These are phyloP conservation scores for Micrasema longulum DNA, from an alignment of 1,140 invertebrate genomes.

Conservation along the genomic window DNA sequence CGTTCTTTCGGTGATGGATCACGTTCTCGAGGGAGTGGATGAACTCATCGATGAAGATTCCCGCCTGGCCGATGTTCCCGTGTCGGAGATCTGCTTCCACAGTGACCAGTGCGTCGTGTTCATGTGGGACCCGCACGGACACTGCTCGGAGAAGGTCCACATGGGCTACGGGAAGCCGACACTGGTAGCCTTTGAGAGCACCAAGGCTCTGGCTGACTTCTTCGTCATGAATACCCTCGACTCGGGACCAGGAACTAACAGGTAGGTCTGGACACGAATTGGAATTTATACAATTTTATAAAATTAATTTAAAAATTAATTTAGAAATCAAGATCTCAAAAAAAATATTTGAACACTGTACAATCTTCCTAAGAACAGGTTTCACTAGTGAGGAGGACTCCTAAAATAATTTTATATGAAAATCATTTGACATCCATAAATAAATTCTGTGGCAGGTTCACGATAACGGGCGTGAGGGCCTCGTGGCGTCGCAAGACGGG, in stretches of 20 bases:
- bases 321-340: too few species aligned
- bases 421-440: too few species aligned
- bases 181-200: neutral
- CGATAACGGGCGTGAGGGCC: neutral
- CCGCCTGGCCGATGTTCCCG: neutral
- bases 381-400: too few species aligned
- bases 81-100: conserved; percentile 9
- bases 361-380: too few species aligned
- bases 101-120: conserved; percentile 20
- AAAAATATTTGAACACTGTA: too few species aligned
- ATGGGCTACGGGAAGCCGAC: conserved; percentile 22
- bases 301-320: too few species aligned
- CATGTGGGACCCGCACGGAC: conserved; percentile 35
- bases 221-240: conserved; percentile 7
- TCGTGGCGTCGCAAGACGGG: conserved; percentile 19
- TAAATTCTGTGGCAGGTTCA: conserved; percentile 1
- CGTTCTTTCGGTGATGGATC: conserved; percentile 5
- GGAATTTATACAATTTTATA: too few species aligned
- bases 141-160: conserved; percentile 11
- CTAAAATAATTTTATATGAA: too few species aligned
- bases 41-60: conserved; percentile 10
- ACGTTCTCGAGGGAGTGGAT: neutral
- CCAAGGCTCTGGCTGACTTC: conserved; percentile 17
- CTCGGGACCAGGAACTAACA: conserved; percentile 20
- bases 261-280: too few species aligned